Percentiles rank a stretch among this genome's conserved stretches.
phyloP scores from a whole-genome alignment of 2,888 invertebrate species.

The Bedellia somnulentella region DNA sequence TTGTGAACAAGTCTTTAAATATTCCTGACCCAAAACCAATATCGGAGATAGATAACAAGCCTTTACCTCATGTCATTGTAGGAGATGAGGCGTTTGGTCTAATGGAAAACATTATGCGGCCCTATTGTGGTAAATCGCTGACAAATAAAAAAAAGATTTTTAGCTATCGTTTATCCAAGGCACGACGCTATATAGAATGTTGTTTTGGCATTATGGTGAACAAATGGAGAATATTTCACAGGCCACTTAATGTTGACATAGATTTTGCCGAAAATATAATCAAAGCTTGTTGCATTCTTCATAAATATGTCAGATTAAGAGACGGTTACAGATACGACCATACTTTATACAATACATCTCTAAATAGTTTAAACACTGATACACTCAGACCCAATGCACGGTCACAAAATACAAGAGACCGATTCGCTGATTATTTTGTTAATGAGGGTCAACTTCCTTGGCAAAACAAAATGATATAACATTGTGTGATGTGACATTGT shows the following conservation, averaged over 20 bases:
- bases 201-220: constrained; percentile 9
- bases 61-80: constrained; percentile 13
- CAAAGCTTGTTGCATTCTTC: constrained; percentile 7
- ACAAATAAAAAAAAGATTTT: constrained; percentile 9
- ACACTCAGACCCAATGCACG: constrained; percentile 12
- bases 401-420: constrained; percentile 14
- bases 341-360: constrained; percentile 8
- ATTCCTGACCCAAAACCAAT: constrained; percentile 12
- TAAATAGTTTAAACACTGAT: constrained; percentile 13
- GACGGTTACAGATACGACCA: constrained; percentile 3
- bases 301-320: constrained; percentile 5
- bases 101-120: constrained; percentile 13
- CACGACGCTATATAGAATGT: constrained; percentile 10
- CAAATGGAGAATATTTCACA: constrained; percentile 6
- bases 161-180: constrained; percentile 12
- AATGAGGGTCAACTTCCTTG: constrained; percentile 12
- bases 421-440: constrained; percentile 14
- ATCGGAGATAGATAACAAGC: constrained; percentile 9
- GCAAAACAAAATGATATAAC: constrained; percentile 14
- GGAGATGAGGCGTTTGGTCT: constrained; percentile 18
- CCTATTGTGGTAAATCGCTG: constrained; percentile 8
- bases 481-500: constrained; percentile 6
- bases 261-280: constrained; percentile 5
- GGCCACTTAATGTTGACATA: constrained; percentile 5
- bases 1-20: constrained; percentile 11